These are phyloP conservation scores for Eulemur rubriventer DNA, from an alignment of 2,797 vertebrate species.

Conservation along the genomic window DNA sequence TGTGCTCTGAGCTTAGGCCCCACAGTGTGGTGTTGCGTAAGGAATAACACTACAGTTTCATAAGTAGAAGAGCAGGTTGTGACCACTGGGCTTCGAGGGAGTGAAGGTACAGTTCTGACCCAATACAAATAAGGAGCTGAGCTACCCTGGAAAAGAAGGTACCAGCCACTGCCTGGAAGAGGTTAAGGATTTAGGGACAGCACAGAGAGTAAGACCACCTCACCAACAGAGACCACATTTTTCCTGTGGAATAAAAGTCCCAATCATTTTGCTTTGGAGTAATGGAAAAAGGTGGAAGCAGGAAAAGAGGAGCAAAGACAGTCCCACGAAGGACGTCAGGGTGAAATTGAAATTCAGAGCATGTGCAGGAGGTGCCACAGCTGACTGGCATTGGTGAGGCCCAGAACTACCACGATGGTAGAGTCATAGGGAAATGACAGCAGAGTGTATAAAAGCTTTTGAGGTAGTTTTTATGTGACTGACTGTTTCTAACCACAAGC, in stretches of 20 bases:
- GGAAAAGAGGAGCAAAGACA: background rate
- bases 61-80: background rate
- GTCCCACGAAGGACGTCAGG: background rate
- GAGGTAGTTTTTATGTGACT: no score
- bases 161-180: background rate
- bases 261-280: background rate
- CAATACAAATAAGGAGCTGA: background rate
- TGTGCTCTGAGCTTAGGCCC: background rate
- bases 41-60: background rate
- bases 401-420: rapidly evolving
- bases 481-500: background rate
- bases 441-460: no score
- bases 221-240: background rate
- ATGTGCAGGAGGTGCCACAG: background rate
- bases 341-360: background rate
- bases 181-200: background rate
- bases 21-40: background rate
- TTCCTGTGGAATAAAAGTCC: background rate
- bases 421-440: background rate
- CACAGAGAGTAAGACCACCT: background rate
- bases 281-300: background rate
- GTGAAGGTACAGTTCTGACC: background rate
- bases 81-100: background rate
- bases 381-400: background rate
- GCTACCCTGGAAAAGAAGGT: background rate